phyloP scores from a whole-genome alignment of 1,140 invertebrate species.

The Subanguina moxae region DNA sequence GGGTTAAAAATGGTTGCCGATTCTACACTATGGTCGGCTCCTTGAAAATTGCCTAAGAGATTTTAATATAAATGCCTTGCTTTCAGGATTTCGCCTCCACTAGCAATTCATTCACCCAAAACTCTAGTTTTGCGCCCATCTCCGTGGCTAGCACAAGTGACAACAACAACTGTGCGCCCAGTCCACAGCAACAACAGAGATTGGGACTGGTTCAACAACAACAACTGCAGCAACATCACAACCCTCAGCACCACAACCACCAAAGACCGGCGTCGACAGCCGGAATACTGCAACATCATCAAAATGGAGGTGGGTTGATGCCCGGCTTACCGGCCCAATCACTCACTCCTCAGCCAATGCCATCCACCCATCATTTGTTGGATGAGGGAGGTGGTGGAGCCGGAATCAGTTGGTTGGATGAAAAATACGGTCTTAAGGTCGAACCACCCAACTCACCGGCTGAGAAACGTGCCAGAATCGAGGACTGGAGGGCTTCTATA shows the following conservation, averaged over 20 bases:
- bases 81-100: constrained; percentile 21
- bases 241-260: constrained; percentile 19
- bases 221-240: background rate
- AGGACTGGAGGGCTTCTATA: constrained; percentile 30
- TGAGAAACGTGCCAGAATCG: constrained; percentile 50
- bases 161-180: background rate
- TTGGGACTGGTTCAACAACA: background rate
- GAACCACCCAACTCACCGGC: constrained; percentile 53
- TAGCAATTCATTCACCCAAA: constrained; percentile 9
- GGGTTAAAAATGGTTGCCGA: no score
- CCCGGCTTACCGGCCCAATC: constrained; percentile 43
- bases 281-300: constrained; percentile 40
- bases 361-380: background rate
- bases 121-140: constrained; percentile 8
- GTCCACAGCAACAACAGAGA: constrained; percentile 10
- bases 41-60: no score
- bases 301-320: constrained; percentile 35
- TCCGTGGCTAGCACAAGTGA: constrained; percentile 12
- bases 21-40: no score
- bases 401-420: constrained; percentile 31
- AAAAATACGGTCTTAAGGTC: constrained; percentile 43
- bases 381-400: constrained; percentile 7
- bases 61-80: no score
- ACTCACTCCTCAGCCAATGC: constrained; percentile 39
- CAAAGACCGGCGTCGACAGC: constrained; percentile 46